Base-by-base conservation (phyloP, 1,140 invertebrate species). In the Dreissena rostriformis region DNA sequence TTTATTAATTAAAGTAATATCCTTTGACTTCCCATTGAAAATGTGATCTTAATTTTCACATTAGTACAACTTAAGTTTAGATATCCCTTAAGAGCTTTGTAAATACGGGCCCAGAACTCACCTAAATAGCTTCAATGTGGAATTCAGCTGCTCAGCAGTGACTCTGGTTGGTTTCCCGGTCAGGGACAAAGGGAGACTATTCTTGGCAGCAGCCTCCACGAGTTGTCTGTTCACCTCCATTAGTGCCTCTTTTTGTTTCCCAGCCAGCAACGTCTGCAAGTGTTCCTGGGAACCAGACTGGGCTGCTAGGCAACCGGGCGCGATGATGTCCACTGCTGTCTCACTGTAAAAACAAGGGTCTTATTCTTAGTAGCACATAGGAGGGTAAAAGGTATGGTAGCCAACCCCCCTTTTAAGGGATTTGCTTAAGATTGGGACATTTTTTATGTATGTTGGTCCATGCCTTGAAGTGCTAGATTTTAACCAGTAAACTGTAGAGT, bases 161-260 rank as follows among this genome's bases (percentile, higher is more conserved):
- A 92, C 84, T 65, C 90, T 67, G 0, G 89, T 88, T 22, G 90
- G 89, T 86, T 88, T 86, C 0, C 86, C 86, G 28, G 84, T 73
- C n/a, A 90, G 55, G 51, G 88, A 90, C 7, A 92, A 28, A 7
- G 90, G 90, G 24, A 92, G 84, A 22, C 90, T 88, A 80, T 90
- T 89, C 57, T 81, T 85, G 22, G 86, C 80, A 12, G 90, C 90
- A 73, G 90, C 86, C 68, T 92, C 91, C 15, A 92, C 88, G 10
- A 92, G 68, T 52, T 88, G 90, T 77, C 90, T 75, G 67, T 92
- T 91, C 6, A 92, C 87, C 63, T 91, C 91, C 89, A 92, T 91
- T n/a, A 92, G 29, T 22, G 86, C 89, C 83, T 92, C 92, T 85
- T 90, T 91, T 15, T 88, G 87, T 85, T 89, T 91, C 15, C 72